Conservation (phyloP, 2,888 invertebrate genomes). For the Nemoura dubitans region DNA sequence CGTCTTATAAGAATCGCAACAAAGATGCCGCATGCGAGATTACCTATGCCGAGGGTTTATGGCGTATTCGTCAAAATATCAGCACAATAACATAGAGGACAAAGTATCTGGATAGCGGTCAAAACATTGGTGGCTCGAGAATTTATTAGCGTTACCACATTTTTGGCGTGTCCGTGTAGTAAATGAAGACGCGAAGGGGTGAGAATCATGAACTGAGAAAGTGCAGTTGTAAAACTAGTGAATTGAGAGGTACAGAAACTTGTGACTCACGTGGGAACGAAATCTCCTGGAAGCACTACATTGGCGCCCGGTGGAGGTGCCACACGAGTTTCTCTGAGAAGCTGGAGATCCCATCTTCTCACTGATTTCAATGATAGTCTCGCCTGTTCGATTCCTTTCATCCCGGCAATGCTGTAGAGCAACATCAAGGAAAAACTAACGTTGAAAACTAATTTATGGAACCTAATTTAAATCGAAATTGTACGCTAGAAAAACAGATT, state of each 20-base stretch:
- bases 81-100: neutral
- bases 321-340: neutral
- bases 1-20: neutral
- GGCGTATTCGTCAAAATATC: neutral
- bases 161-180: neutral
- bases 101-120: neutral
- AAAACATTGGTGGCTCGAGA: neutral
- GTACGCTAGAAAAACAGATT: neutral
- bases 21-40: conserved; percentile 2
- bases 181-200: neutral
- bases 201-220: neutral
- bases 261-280: neutral
- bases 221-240: neutral
- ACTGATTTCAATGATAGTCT: too few species aligned
- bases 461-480: too few species aligned
- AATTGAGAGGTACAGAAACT: too few species aligned
- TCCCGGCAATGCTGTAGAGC: too few species aligned
- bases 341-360: too few species aligned
- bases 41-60: neutral
- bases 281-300: neutral
- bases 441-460: too few species aligned
- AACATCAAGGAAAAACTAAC: too few species aligned
- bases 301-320: neutral
- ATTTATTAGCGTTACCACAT: neutral
- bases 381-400: too few species aligned